These are phyloP conservation scores for Psilopsiagon aurifrons DNA, from an alignment of 2,113 vertebrate species.

Conservation along the genomic window DNA sequence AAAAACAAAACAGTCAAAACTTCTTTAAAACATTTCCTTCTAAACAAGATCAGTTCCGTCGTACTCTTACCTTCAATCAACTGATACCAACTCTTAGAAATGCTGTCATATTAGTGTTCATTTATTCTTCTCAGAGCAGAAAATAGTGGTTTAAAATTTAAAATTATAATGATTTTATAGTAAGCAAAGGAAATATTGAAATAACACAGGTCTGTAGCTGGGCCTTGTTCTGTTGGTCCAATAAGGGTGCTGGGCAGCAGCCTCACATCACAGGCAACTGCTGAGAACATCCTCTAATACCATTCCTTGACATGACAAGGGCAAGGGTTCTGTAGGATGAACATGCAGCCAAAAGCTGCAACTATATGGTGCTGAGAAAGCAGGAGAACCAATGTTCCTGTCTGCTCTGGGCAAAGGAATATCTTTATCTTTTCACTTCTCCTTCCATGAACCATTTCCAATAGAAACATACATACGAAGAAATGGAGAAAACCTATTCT, in stretches of 20 bases:
- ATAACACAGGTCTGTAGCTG: background rate
- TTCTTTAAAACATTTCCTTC: background rate
- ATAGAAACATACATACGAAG: background rate
- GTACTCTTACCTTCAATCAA: background rate
- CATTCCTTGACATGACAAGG: background rate
- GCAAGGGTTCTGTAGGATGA: background rate
- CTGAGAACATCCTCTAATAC: background rate
- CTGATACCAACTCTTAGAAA: background rate
- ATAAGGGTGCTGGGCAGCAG: background rate
- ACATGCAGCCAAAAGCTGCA: background rate
- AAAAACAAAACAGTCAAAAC: background rate
- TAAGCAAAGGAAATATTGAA: background rate
- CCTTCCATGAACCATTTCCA: background rate
- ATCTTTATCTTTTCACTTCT: background rate
- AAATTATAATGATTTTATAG: background rate
- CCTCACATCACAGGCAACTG: background rate
- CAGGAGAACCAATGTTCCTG: background rate
- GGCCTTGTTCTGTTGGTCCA: background rate
- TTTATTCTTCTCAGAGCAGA: background rate
- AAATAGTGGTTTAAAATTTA: background rate
- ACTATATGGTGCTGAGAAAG: background rate
- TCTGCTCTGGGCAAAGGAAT: background rate
- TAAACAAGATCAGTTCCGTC: background rate
- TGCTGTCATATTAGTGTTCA: background rate
- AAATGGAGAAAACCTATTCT: background rate